Evolutionary conservation across 2,113 vertebrate genomes (phyloP).

Genomic region (Myocastor coypus): DNA sequence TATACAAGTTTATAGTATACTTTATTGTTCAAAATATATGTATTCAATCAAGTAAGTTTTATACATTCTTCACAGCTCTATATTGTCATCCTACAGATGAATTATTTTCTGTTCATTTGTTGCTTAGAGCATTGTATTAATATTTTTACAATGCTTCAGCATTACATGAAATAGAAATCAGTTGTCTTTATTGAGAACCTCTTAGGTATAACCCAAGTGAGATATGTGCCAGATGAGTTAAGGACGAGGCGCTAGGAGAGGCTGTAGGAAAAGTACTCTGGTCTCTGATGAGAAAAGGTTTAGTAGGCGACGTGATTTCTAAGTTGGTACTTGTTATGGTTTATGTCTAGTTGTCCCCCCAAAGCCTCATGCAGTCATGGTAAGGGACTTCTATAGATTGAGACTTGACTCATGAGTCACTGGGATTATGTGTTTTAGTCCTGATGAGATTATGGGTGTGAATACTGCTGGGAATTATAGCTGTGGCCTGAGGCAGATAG

Average conservation of each 20-base stretch:
- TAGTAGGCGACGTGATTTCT: neutral
- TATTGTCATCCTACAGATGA: slow-evolving; percentile 7
- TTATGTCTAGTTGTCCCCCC: too few species aligned
- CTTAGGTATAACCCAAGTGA: neutral
- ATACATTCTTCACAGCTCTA: neutral
- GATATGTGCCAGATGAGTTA: neutral
- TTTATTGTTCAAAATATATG: neutral
- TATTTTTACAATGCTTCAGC: neutral
- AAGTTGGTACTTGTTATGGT: too few species aligned
- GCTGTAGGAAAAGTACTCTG: neutral
- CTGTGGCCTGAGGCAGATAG: too few species aligned
- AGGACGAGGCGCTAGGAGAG: neutral
- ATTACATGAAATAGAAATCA: neutral
- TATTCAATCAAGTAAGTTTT: neutral
- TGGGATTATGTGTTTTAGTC: too few species aligned
- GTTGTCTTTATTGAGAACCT: neutral
- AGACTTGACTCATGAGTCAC: too few species aligned
- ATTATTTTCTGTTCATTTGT: slow-evolving; percentile 1
- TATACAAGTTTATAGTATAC: neutral
- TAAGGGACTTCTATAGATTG: too few species aligned
- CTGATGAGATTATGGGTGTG: too few species aligned
- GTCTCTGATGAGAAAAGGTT: neutral
- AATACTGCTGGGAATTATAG: too few species aligned
- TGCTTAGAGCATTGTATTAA: neutral
- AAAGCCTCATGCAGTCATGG: too few species aligned